Conservation (phyloP, 2,113 vertebrate species). For the Pelmatolapia mariae region DNA sequence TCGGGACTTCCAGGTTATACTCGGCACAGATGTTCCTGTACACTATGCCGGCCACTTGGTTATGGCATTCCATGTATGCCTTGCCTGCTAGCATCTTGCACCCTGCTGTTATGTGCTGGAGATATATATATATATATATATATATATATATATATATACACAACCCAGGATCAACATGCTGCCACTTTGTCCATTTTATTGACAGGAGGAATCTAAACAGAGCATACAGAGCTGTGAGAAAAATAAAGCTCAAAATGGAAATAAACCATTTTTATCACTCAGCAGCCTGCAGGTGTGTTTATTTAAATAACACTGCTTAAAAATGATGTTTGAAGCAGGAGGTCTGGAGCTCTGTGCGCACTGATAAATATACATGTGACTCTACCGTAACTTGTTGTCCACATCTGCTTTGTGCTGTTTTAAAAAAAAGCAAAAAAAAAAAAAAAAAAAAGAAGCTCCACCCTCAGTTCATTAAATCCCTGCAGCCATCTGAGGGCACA, state of each 20-base stretch:
- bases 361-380: not conserved
- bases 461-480: not conserved
- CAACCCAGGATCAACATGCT: not conserved
- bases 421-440: too few species aligned
- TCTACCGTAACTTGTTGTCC: not conserved
- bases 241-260: not conserved
- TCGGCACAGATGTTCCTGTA: too few species aligned
- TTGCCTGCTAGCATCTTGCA: too few species aligned
- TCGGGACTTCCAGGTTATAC: too few species aligned
- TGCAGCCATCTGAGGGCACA: not conserved
- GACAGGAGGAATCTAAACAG: not conserved
- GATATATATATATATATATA: too few species aligned
- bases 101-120: too few species aligned
- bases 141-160: too few species aligned
- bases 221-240: not conserved
- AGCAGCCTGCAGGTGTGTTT: not conserved
- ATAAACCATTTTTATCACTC: not conserved
- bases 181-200: not conserved
- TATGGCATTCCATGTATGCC: too few species aligned
- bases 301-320: not conserved
- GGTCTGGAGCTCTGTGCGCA: not conserved
- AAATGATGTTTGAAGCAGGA: not conserved
- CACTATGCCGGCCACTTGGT: too few species aligned
- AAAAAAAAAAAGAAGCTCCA: not conserved
- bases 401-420: not conserved